Conservation (phyloP, 2,797 vertebrate species). For the Acanthornis magna region DNA sequence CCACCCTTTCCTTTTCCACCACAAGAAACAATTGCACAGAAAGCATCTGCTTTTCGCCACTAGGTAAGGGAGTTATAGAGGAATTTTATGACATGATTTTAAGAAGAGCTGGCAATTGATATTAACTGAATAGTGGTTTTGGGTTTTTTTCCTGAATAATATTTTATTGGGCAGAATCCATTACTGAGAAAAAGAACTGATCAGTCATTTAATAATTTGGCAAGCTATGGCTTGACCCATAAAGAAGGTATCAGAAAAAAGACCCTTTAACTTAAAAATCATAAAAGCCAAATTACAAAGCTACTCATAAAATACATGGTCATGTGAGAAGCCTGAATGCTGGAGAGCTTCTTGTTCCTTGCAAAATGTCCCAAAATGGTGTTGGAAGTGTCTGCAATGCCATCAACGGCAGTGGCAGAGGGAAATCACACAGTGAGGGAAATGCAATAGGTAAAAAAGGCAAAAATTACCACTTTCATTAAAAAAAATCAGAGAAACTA, state of each 20-base stretch:
- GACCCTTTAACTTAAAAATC: not conserved
- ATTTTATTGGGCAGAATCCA: not conserved
- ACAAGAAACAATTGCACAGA: not conserved
- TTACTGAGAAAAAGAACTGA: not conserved
- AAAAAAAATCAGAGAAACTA: not conserved
- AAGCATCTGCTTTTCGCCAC: not conserved
- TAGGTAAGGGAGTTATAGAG: not conserved
- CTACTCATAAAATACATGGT: not conserved
- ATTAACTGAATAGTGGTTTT: not conserved
- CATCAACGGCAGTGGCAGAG: not conserved
- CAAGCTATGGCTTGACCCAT: not conserved
- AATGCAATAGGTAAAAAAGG: not conserved
- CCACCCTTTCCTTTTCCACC: not conserved
- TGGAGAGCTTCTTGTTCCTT: not conserved
- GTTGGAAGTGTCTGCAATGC: not conserved
- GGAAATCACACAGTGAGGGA: not conserved
- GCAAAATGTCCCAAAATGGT: not conserved
- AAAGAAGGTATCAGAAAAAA: not conserved
- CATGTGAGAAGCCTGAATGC: not conserved
- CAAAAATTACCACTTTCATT: accelerated
- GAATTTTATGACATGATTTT: not conserved
- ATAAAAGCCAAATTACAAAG: not conserved
- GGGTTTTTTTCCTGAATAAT: not conserved
- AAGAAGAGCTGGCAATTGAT: not conserved
- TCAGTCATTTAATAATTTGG: not conserved